Evolutionary conservation across 2,888 invertebrate species (phyloP).

Genomic region (Lasius platythorax): DNA sequence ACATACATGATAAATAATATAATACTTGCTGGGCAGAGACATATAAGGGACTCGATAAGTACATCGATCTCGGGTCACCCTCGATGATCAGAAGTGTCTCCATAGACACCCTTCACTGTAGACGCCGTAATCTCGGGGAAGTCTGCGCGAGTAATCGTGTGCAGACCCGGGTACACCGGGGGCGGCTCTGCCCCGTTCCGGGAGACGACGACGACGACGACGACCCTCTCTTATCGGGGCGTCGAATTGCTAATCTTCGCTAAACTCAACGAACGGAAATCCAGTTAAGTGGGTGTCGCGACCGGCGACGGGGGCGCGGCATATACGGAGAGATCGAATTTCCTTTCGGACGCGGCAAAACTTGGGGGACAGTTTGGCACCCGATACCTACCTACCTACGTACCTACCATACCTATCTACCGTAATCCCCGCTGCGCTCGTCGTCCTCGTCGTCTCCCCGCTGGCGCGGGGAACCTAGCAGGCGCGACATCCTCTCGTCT

Average conservation of each 20-base stretch:
- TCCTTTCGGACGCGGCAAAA: constrained; percentile 69
- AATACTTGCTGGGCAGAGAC: constrained; percentile 17
- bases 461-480: not conserved
- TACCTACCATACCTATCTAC: not conserved
- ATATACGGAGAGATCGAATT: constrained; percentile 66
- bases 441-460: not conserved
- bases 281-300: constrained; percentile 76
- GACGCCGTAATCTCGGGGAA: constrained; percentile 46
- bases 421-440: constrained; percentile 47
- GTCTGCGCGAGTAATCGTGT: constrained; percentile 50
- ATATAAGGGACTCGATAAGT: constrained; percentile 17
- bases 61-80: constrained; percentile 40
- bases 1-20: constrained; percentile 18
- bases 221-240: constrained; percentile 63
- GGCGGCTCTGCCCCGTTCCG: constrained; percentile 31
- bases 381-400: constrained; percentile 52
- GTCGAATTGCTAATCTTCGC: constrained; percentile 76
- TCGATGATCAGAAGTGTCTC: constrained; percentile 22
- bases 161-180: constrained; percentile 16
- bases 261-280: constrained; percentile 75
- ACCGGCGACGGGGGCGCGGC: constrained; percentile 62
- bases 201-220: constrained; percentile 25
- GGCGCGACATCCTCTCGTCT: not conserved
- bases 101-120: not conserved
- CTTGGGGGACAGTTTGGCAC: constrained; percentile 68